These are phyloP conservation scores for Parthenolecanium corni DNA, from an alignment of 2,888 invertebrate genomes.

Conservation along the genomic window DNA sequence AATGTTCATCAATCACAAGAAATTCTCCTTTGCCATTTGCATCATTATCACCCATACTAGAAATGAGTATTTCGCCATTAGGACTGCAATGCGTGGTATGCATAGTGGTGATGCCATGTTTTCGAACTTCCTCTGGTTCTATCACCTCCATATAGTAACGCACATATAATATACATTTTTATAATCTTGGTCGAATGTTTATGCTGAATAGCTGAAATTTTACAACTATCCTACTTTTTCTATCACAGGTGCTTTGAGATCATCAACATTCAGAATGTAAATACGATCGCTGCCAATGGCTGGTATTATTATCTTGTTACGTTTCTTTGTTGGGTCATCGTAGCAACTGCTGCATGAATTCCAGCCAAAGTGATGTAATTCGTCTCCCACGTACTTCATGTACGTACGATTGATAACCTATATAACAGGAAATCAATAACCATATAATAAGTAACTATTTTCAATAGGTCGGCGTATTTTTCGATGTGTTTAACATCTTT, in stretches of 20 bases:
- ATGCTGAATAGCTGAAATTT: neutral
- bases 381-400: constrained; percentile 67
- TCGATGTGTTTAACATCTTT: too few species aligned
- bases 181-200: neutral
- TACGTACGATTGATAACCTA: constrained; percentile 81
- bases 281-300: constrained; percentile 68
- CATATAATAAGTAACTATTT: too few species aligned
- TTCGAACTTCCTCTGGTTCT: constrained; percentile 65
- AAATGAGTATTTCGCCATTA: constrained; percentile 87
- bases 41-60: constrained; percentile 79
- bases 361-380: constrained; percentile 94
- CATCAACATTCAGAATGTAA: constrained; percentile 68
- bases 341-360: constrained; percentile 92
- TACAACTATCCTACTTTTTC: constrained; percentile 48
- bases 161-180: neutral
- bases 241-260: constrained; percentile 59
- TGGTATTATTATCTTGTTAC: constrained; percentile 74
- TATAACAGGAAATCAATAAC: constrained; percentile 30
- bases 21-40: constrained; percentile 80
- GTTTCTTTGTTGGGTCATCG: constrained; percentile 43
- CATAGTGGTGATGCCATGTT: constrained; percentile 66
- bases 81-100: constrained; percentile 92
- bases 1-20: constrained; percentile 69
- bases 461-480: too few species aligned
- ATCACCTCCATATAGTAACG: constrained; percentile 49